Evolutionary conservation across 2,113 vertebrate genomes (phyloP).

Genomic region (Falco punctatus): DNA sequence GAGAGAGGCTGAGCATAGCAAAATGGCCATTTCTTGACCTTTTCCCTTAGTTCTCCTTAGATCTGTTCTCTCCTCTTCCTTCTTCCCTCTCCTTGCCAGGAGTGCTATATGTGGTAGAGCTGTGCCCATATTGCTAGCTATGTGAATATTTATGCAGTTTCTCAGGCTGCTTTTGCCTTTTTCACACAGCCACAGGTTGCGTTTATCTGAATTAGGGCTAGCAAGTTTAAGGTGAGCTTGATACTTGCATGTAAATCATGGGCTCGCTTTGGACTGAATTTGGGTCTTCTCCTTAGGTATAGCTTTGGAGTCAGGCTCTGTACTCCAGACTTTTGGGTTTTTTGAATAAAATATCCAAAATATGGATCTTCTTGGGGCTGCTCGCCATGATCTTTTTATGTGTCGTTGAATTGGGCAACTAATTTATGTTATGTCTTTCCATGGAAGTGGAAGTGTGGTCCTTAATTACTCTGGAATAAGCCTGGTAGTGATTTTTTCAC

Average conservation of each 20-base stretch:
- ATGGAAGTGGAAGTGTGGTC: neutral
- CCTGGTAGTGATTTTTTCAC: neutral
- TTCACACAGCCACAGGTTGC: neutral
- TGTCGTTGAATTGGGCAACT: neutral
- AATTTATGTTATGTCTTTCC: neutral
- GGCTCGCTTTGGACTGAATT: neutral
- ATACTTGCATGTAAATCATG: neutral
- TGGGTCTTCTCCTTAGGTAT: neutral
- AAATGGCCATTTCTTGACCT: neutral
- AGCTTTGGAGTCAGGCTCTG: neutral
- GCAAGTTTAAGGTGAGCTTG: neutral
- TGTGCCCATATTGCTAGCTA: neutral
- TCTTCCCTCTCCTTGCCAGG: neutral
- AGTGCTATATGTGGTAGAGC: fast-evolving
- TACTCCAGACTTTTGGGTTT: neutral
- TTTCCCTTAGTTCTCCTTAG: neutral
- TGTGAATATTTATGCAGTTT: neutral
- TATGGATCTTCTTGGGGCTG: neutral
- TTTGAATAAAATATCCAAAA: no score
- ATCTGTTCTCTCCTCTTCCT: neutral
- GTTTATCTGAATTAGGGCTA: neutral
- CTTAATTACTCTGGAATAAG: neutral
- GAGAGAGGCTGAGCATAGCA: neutral
- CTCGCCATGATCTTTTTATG: neutral
- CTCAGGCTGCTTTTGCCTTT: neutral